Evolutionary conservation across 2,797 vertebrate species (phyloP), one percentile per base, ranked within the genome.

Genomic region (Hipposideros larvatus): DNA sequence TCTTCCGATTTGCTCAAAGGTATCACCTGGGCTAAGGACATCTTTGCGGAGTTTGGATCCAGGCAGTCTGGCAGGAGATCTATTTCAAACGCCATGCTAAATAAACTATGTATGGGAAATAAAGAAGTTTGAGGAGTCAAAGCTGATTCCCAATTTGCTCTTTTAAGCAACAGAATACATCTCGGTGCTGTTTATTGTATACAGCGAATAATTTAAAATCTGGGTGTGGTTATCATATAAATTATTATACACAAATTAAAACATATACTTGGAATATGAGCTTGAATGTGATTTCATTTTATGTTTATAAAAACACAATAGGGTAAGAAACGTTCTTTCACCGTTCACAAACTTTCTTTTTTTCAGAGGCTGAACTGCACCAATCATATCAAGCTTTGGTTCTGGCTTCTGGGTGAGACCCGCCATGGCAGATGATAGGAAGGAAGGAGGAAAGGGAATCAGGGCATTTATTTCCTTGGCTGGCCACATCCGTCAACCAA

Each of bases 61-160:
- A 66, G 37, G 10, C 16, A 75, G 22, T 61, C 15, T 79, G 48
- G 79, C 28, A 75, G 22, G 2, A 65, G 57, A 26, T 66, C 2
- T 51, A 43, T 79, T 90, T 94, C 80, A 84, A 96, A 92, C 48
- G 43, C 22, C 51, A 68, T 87, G 24, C 24, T 92, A 82, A 94
- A 85, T 41, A 15, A 24, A 71, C 46, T 55, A 21, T 21, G 28
- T 7, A 48, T 22, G 24, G 19, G 1, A 13, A 37, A 28, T 28
- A 19, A 82, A 94, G 31, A 14, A 51, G 2, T 21, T 2, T 73
- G n/a, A 68, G 2, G 15, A 63, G 61, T 80, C 22, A 31, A 63
- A 34, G 16, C 46, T 21, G 26, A 51, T 34, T 37, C 2, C 2
- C 16, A 75, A 63, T 10, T 37, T 87, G 83, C 48, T 43, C 46